A percentile compares a stretch with the other conserved stretches of the same genome.
These are phyloP conservation scores for Hirtodrosophila cameraria DNA, from an alignment of 2,888 invertebrate genomes.

Conservation along the genomic window DNA sequence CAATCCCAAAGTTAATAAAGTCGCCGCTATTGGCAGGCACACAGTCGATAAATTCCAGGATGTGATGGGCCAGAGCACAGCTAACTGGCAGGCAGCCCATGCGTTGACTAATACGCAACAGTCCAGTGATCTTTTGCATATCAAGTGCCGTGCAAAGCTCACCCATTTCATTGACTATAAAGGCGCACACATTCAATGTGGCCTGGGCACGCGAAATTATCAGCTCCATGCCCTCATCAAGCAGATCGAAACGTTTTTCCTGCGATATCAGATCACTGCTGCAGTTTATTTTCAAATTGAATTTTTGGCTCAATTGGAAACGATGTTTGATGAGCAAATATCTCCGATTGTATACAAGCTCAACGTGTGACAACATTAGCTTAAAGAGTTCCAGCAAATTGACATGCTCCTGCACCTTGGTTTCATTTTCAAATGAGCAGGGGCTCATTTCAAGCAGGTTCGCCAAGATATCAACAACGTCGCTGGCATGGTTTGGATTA, in stretches of 20 bases:
- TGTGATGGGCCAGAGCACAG: slow-evolving; percentile 78
- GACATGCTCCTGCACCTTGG: slow-evolving; percentile 57
- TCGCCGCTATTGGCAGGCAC: slow-evolving; percentile 63
- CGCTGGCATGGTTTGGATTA: slow-evolving; percentile 58
- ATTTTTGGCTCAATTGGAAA: slow-evolving; percentile 69
- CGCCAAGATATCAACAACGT: slow-evolving; percentile 71
- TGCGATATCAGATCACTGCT: slow-evolving; percentile 61
- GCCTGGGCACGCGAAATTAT: slow-evolving; percentile 70
- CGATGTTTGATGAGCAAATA: slow-evolving; percentile 72
- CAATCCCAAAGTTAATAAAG: slow-evolving; percentile 78
- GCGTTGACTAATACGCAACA: slow-evolving; percentile 71
- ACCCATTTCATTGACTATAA: slow-evolving; percentile 72
- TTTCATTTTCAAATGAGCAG: slow-evolving; percentile 36
- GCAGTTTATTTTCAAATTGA: slow-evolving; percentile 56
- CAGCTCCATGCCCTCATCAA: slow-evolving; percentile 72
- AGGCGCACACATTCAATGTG: slow-evolving; percentile 66
- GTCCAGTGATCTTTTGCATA: slow-evolving; percentile 72
- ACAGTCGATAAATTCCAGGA: slow-evolving; percentile 75
- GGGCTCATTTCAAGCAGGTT: slow-evolving; percentile 66
- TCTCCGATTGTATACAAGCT: slow-evolving; percentile 49
- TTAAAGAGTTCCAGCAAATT: slow-evolving; percentile 80
- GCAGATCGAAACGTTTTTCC: slow-evolving; percentile 54
- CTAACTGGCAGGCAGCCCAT: slow-evolving; percentile 79
- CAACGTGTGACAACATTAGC: slow-evolving; percentile 64
- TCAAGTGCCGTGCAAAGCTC: slow-evolving; percentile 73